phyloP scores from a whole-genome alignment of 2,888 invertebrate genomes.

The Arctia plantaginis region DNA sequence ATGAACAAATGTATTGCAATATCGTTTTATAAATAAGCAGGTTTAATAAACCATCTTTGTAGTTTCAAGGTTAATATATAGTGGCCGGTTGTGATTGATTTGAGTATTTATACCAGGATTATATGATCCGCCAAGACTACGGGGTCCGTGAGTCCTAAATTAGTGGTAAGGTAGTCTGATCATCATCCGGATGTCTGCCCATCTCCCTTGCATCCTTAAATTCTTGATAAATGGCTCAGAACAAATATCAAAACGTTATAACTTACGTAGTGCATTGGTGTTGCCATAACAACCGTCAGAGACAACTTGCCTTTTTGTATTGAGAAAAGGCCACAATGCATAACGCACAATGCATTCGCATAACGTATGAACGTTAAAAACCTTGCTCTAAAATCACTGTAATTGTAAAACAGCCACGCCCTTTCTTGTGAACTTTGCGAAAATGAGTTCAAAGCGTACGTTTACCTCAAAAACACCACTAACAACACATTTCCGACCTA shows the following conservation, averaged over 20 bases:
- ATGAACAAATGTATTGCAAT: too few relatives aligned
- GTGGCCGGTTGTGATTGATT: too few relatives aligned
- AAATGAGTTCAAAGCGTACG: conserved; percentile 41
- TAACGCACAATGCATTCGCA: conserved; percentile 33
- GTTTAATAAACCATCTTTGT: too few relatives aligned
- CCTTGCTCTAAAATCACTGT: conserved; percentile 49
- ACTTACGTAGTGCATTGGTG: not conserved
- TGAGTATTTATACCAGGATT: too few relatives aligned
- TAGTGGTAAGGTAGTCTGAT: not conserved
- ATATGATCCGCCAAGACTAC: too few relatives aligned
- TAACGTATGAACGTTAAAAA: conserved; percentile 38
- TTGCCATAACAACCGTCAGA: not conserved
- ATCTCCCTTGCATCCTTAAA: too few relatives aligned
- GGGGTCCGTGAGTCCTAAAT: too few relatives aligned
- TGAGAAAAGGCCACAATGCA: conserved; percentile 18
- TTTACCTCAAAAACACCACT: conserved; percentile 13
- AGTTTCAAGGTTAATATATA: too few relatives aligned
- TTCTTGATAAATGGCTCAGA: not conserved
- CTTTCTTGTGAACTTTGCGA: conserved; percentile 37
- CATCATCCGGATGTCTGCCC: not conserved
- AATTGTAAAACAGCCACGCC: conserved; percentile 43
- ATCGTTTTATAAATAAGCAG: too few relatives aligned
- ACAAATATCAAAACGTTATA: not conserved
- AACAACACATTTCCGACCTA: conserved; percentile 31
- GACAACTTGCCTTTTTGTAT: not conserved